Conservation (phyloP, 30 jellyfish, hydroid and myxozoan species). For the Aurelia sp. region DNA sequence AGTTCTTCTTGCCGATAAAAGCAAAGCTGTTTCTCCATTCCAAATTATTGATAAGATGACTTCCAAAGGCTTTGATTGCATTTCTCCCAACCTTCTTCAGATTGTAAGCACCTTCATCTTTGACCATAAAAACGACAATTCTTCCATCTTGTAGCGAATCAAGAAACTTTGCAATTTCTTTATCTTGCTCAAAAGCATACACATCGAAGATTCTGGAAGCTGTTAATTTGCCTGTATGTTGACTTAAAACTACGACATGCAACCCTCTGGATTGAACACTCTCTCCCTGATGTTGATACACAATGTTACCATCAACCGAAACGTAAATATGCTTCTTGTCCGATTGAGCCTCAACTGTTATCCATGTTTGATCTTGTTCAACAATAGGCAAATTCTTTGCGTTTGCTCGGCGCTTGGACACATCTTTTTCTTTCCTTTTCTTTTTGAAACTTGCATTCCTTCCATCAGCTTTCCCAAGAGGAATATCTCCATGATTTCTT, state of each 20-base stretch:
- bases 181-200: conserved; percentile 78
- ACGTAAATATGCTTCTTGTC: conserved; percentile 81
- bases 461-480: too few species aligned
- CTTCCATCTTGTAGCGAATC: conserved; percentile 88
- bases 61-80: conserved; percentile 81
- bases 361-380: too few species aligned
- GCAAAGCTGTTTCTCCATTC: conserved; percentile 95
- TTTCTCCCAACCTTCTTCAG: conserved; percentile 72
- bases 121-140: conserved; percentile 75
- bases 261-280: conserved; percentile 78
- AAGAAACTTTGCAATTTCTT: conserved; percentile 79
- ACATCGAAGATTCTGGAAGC: conserved; percentile 84
- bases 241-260: conserved; percentile 89
- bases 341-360: conserved; percentile 81
- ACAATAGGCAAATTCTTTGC: too few species aligned
- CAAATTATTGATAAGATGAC: conserved; percentile 60
- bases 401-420: too few species aligned
- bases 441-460: too few species aligned
- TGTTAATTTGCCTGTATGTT: conserved; percentile 86
- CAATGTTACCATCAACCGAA: conserved; percentile 80
- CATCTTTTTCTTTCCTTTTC: too few species aligned
- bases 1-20: conserved; percentile 60
- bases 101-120: conserved; percentile 91
- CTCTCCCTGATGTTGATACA: conserved; percentile 61
- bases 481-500: too few species aligned